Evolutionary conservation across 92 coral and sea anemone genomes (phyloP).

Genomic region (Galaxea fascicularis): DNA sequence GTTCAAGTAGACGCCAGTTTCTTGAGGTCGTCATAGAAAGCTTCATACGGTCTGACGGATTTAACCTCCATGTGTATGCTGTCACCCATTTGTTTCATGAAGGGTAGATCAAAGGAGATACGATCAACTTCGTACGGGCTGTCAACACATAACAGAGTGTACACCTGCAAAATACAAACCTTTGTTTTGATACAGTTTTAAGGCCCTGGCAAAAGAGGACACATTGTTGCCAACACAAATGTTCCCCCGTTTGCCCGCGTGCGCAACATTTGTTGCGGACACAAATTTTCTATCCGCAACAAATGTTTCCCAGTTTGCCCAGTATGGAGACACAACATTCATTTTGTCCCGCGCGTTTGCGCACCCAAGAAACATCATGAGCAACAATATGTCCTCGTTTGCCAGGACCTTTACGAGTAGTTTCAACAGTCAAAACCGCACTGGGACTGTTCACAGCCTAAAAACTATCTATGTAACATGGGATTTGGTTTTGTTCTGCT

Average conservation of each 20-base stretch:
- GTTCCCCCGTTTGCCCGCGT: too few species aligned
- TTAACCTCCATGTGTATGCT: conserved; percentile 41
- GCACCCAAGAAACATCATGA: too few species aligned
- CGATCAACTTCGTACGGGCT: conserved; percentile 59
- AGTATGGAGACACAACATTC: too few species aligned
- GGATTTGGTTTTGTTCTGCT: background rate
- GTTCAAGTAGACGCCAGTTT: conserved; percentile 19
- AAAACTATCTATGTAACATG: background rate
- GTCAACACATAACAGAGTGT: conserved; percentile 47
- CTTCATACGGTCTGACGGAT: conserved; percentile 64
- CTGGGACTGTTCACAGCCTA: background rate
- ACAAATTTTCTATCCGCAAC: too few species aligned
- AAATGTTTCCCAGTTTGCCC: too few species aligned
- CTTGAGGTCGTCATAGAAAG: conserved; percentile 58
- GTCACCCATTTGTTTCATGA: conserved; percentile 67
- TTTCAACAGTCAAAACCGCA: background rate
- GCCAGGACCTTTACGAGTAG: background rate
- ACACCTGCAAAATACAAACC: conserved; percentile 26
- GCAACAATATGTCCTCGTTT: too few species aligned
- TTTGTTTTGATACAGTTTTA: background rate
- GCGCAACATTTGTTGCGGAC: too few species aligned
- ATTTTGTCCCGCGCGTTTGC: too few species aligned
- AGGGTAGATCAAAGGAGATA: conserved; percentile 59
- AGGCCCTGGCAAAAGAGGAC: too few species aligned
- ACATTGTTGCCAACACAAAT: too few species aligned